Evolutionary conservation across 2,113 vertebrate species (phyloP).

Genomic region (Sarotherodon lohbergeri): DNA sequence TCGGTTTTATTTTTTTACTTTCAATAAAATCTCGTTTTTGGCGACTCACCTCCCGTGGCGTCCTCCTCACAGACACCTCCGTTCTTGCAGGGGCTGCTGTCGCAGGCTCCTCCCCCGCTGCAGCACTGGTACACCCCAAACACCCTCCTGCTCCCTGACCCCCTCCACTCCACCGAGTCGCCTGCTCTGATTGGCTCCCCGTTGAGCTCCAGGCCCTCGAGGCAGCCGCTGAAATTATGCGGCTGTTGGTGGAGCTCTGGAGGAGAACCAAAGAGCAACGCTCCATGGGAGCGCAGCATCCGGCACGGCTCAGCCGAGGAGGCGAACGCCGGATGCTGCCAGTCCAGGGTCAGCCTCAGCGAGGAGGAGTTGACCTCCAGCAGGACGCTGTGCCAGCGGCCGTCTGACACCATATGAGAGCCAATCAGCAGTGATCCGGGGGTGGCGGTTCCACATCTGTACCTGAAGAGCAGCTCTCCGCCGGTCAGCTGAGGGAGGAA

Average conservation of each 20-base stretch:
- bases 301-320: slow-evolving; percentile 71
- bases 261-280: slow-evolving; percentile 75
- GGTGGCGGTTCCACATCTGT: slow-evolving; percentile 68
- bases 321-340: slow-evolving; percentile 33
- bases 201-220: slow-evolving; percentile 79
- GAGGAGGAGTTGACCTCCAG: slow-evolving; percentile 76
- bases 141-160: slow-evolving; percentile 63
- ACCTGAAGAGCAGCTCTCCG: slow-evolving; percentile 76
- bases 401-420: slow-evolving; percentile 65
- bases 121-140: slow-evolving; percentile 82
- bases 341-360: slow-evolving; percentile 76
- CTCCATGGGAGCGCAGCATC: slow-evolving; percentile 51
- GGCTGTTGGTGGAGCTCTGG: slow-evolving; percentile 7
- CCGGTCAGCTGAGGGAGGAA: slow-evolving; percentile 71
- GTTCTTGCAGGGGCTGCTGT: slow-evolving; percentile 77
- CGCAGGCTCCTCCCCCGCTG: slow-evolving; percentile 57
- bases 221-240: slow-evolving; percentile 78
- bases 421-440: slow-evolving; percentile 56
- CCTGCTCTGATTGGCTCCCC: slow-evolving; percentile 67
- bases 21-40: not conserved
- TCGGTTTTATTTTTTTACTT: not conserved
- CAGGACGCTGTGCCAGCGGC: slow-evolving; percentile 79
- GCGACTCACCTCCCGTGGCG: slow-evolving; percentile 69
- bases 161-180: slow-evolving; percentile 27
- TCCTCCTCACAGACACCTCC: slow-evolving; percentile 78